phyloP scores from a whole-genome alignment of 2,797 vertebrate genomes.

The Thamnophis elegans region DNA sequence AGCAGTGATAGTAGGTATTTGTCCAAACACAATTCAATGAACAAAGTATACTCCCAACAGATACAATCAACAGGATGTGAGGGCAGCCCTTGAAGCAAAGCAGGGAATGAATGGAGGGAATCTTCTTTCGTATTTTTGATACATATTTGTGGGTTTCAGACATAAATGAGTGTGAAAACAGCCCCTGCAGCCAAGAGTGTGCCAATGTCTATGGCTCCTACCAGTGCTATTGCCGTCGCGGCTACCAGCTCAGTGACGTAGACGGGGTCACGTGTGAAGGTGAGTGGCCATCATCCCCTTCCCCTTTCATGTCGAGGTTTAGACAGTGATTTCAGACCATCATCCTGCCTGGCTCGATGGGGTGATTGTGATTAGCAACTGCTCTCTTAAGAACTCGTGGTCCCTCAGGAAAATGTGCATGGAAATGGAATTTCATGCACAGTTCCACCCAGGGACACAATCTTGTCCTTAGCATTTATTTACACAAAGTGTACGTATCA shows the following conservation, averaged over 20 bases:
- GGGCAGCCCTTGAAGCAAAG: neutral
- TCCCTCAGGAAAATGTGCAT: neutral
- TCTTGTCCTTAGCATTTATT: neutral
- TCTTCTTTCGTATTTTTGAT: neutral
- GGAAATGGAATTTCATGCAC: neutral
- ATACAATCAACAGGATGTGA: neutral
- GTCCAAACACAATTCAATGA: no score
- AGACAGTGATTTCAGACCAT: neutral
- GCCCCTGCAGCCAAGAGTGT: slow-evolving; percentile 93
- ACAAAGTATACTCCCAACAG: no score
- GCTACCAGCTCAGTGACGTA: slow-evolving; percentile 93
- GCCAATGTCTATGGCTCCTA: slow-evolving; percentile 96
- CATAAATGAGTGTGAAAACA: slow-evolving; percentile 88
- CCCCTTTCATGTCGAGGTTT: no score
- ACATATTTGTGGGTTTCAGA: slow-evolving; percentile 72
- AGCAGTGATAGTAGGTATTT: no score
- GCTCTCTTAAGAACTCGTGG: neutral
- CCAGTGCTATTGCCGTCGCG: slow-evolving; percentile 96
- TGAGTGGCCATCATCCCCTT: slow-evolving; percentile 50
- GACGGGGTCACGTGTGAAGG: slow-evolving; percentile 95
- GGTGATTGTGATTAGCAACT: neutral
- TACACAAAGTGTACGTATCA: neutral
- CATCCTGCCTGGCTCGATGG: neutral
- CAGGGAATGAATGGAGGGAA: neutral
- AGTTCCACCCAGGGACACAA: neutral